Evolutionary conservation across 2,113 vertebrate genomes (phyloP).

Genomic region (Hippoglossus stenolepis): DNA sequence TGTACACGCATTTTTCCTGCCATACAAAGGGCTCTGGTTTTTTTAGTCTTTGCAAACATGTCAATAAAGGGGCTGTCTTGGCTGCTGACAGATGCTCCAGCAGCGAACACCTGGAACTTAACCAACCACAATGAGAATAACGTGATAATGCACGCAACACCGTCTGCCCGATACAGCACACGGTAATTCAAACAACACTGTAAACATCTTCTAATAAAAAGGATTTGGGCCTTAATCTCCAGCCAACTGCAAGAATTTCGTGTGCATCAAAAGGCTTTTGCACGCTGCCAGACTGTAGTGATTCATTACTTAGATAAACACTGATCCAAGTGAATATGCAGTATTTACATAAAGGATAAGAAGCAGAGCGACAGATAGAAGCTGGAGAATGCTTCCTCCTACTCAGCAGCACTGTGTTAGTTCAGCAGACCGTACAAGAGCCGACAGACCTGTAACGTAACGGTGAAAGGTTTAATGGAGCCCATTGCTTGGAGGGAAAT

Average conservation of each 20-base stretch:
- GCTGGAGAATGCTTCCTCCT: constrained; percentile 55
- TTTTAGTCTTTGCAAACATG: constrained; percentile 61
- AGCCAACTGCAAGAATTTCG: constrained; percentile 60
- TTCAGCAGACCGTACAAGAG: constrained; percentile 61
- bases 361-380: constrained; percentile 44
- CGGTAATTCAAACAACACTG: constrained; percentile 56
- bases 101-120: constrained; percentile 72
- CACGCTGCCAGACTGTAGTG: constrained; percentile 41
- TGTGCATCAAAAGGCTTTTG: constrained; percentile 52
- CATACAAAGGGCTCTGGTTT: constrained; percentile 48
- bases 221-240: constrained; percentile 62
- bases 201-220: constrained; percentile 57
- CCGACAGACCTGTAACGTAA: constrained; percentile 30
- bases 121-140: constrained; percentile 54
- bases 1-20: constrained; percentile 48
- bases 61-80: constrained; percentile 65
- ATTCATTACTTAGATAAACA: constrained; percentile 70
- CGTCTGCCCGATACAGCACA: constrained; percentile 31
- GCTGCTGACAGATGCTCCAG: constrained; percentile 65
- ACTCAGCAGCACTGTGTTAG: constrained; percentile 63
- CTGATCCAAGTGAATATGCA: constrained; percentile 46
- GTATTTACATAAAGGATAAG: constrained; percentile 67
- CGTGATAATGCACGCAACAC: constrained; percentile 54
- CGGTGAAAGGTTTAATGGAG: constrained; percentile 55
- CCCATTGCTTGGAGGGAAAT: constrained; percentile 50